Evolutionary conservation across 2,113 vertebrate genomes (phyloP).

Genomic region (Pelodiscus sinensis): DNA sequence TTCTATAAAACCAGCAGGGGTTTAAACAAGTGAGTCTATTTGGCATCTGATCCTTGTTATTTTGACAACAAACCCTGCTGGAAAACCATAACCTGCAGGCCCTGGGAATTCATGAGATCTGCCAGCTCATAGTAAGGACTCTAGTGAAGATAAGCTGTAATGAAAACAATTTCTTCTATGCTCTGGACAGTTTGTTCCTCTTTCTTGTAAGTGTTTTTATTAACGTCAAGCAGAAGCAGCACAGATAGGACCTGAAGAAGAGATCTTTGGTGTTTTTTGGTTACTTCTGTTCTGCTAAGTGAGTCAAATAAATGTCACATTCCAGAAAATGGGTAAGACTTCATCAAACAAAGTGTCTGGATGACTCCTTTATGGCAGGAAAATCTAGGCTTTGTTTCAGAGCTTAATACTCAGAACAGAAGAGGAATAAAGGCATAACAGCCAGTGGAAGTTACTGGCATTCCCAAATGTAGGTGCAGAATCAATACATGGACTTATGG

Average conservation of each 20-base stretch:
- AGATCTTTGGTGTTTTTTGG: not conserved
- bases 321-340: not conserved
- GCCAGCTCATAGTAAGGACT: not conserved
- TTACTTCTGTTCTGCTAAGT: not conserved
- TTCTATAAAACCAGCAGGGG: fast-evolving
- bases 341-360: not conserved
- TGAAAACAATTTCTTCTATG: not conserved
- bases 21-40: not conserved
- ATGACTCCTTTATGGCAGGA: not conserved
- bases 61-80: not conserved
- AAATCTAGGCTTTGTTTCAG: not conserved
- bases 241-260: not conserved
- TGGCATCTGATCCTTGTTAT: not conserved
- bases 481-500: fast-evolving
- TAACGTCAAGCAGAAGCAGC: not conserved
- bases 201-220: not conserved
- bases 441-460: fast-evolving
- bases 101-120: not conserved
- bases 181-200: not conserved
- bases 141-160: not conserved
- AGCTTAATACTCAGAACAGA: not conserved
- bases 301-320: not conserved
- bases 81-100: not conserved
- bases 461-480: not conserved
- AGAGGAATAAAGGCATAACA: not conserved